phyloP scores from a whole-genome alignment of 2,888 invertebrate species.

The Barypeithes pellucidus region DNA sequence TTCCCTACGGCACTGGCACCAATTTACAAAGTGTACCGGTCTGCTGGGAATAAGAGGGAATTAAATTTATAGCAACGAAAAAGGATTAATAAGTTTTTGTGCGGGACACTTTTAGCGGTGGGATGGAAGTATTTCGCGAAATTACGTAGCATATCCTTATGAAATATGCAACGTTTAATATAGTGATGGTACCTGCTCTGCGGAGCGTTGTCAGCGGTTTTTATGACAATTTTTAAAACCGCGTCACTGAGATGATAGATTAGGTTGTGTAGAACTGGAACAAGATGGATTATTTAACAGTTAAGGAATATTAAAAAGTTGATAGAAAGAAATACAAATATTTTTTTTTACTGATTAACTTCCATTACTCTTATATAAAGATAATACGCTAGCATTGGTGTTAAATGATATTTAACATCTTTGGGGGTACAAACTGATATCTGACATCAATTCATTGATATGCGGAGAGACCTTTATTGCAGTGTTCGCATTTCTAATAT shows the following conservation, averaged over 20 bases:
- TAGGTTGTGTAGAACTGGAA: conserved; percentile 20
- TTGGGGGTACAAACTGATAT: too few relatives aligned
- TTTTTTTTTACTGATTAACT: too few relatives aligned
- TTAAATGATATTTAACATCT: too few relatives aligned
- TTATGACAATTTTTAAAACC: conserved; percentile 40
- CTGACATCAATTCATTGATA: too few relatives aligned
- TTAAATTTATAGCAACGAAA: conserved; percentile 52
- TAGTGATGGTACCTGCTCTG: conserved; percentile 45
- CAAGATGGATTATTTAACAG: not conserved
- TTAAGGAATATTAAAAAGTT: too few relatives aligned
- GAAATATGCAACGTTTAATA: conserved; percentile 53
- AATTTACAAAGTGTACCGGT: conserved; percentile 47
- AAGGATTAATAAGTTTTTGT: conserved; percentile 53
- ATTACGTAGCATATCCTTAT: conserved; percentile 46
- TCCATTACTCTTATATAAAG: too few relatives aligned
- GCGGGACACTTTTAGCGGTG: conserved; percentile 27
- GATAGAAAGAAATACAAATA: too few relatives aligned
- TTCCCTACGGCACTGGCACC: conserved; percentile 45
- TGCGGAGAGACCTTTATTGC: too few relatives aligned
- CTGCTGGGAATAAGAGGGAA: conserved; percentile 43
- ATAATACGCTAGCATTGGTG: too few relatives aligned
- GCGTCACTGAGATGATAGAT: conserved; percentile 37
- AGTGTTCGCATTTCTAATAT: too few relatives aligned
- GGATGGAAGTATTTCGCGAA: conserved; percentile 37
- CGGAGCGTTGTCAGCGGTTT: conserved; percentile 45